Evolutionary conservation across 2,888 invertebrate species (phyloP), one percentile per base, ranked within the genome.

Genomic region (Cephus rjabovi): DNA sequence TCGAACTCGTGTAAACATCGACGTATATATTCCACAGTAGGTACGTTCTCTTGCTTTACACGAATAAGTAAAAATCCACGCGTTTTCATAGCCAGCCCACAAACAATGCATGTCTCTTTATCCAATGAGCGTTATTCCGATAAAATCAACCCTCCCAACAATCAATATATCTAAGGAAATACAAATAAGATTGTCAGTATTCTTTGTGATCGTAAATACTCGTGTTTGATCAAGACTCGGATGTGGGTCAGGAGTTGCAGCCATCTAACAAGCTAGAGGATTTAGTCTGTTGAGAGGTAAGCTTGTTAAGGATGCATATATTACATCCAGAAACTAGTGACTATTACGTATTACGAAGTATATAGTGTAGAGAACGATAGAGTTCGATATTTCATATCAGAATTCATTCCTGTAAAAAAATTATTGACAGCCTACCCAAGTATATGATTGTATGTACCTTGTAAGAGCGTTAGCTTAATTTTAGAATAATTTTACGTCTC

Each of bases 171-270:
- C 9, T 56, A 23, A 56, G 56, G 23, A 56, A 56, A 56, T 15
- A 9, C 9, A 56, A 56, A 56, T 9, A 56, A 56, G 56, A 56
- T 56, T 23, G 0, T 23, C 56, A 56, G 56, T 23, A 56, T 9
- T 56, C 56, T 56, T 23, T 56, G 23, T 56, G 56, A 56, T 23
- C 56, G 56, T 23, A 23, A 56, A 56, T 86, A 84, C 83, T 84
- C 80, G 82, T 83, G 84, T 87, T 88, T 89, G 89, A 90, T 89
- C 86, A 86, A 83, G 84, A 86, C 84, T 86, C 86, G 87, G 90
- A 91, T 91, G 89, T 91, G 90, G 91, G 90, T 91, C 91, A 91
- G 86, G 88, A 90, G 90, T 89, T 87, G 86, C 87, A 88, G 81
- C 81, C 81, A 79, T 82, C 88, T 91, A 91, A 91, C 89, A 87